These are phyloP conservation scores for Anguilla obscura DNA, from an alignment of 2,797 vertebrate genomes.

Conservation along the genomic window DNA sequence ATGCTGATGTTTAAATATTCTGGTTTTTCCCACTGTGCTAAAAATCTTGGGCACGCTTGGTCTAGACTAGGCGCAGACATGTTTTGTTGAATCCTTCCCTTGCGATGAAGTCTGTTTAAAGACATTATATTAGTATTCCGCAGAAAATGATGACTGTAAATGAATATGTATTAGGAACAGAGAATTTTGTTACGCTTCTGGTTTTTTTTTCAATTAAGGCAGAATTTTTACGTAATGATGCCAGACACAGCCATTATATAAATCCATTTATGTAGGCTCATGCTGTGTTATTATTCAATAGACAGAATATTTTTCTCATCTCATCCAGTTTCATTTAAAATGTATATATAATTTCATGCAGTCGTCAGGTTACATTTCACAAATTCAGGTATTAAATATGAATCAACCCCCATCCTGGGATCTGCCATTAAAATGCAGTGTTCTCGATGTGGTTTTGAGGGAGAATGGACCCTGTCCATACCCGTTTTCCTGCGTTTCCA, in stretches of 20 bases:
- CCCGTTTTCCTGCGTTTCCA: slow-evolving; percentile 24
- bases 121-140: background rate
- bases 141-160: background rate
- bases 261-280: slow-evolving; percentile 50
- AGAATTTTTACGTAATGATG: slow-evolving; percentile 37
- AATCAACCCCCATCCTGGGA: slow-evolving; percentile 46
- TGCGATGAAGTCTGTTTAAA: background rate
- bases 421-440: slow-evolving; percentile 54
- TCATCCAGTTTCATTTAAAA: slow-evolving; percentile 44
- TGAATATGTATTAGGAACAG: background rate
- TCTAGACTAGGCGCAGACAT: background rate
- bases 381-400: slow-evolving; percentile 42
- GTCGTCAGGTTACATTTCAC: slow-evolving; percentile 38
- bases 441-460: background rate
- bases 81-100: background rate
- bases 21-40: background rate
- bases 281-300: slow-evolving; percentile 31
- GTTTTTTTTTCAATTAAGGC: slow-evolving; percentile 30
- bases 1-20: background rate
- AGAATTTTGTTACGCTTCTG: slow-evolving; percentile 17
- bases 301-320: slow-evolving; percentile 33
- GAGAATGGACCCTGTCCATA: background rate
- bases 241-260: slow-evolving; percentile 37
- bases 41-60: background rate
- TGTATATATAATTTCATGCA: slow-evolving; percentile 29